Base-by-base conservation (phyloP, 2,888 invertebrate species). In the Macrosiphum euphorbiae region DNA sequence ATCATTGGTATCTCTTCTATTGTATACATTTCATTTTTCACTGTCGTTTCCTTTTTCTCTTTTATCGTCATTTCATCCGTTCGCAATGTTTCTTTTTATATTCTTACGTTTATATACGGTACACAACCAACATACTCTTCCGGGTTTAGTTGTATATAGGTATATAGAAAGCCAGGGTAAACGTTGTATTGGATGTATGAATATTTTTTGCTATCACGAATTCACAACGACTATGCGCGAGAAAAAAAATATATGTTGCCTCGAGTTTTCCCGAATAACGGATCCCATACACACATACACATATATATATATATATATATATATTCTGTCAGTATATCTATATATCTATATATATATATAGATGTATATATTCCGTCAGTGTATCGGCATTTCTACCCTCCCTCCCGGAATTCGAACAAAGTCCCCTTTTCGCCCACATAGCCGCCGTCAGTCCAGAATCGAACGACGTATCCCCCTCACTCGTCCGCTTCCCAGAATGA, bases 11-110 rank as follows among this genome's bases (percentile, higher is more conserved):
- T 91, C 85, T 55, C 41, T 78, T 90, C 78, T 85, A 44, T 91
- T 52, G 26, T 78, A 67, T 90, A 84, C 78, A 84, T 91, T 91
- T 91, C 52, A 84, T 91, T 91, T 90, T 91, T 84, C 44, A 44
- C 44, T 28, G 91, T 85, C 84, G 28, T 91, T 55, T 91, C 55
- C 16, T 85, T 91, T 91, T 84, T 55, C 41, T 91, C 44, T 85
- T 85, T 85, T 90, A 90, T 90, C 90, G 90, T 35, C n/a, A 26
- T 90, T n/a, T 50, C 67, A 78, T 78, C 78, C 78, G 78, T 78
- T 78, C 3, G 41, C 67, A n/a, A n/a, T 50, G 47, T 24, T 58
- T 67, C 24, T 90, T 90, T 67, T 90, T 90, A 35, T 67, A 90
- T 90, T 67, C 67, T 35, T 47, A n/a, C 61, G 55, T 28, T 85